Evolutionary conservation across 2,888 invertebrate species (phyloP).

Genomic region (Chrysodeixis includens): DNA sequence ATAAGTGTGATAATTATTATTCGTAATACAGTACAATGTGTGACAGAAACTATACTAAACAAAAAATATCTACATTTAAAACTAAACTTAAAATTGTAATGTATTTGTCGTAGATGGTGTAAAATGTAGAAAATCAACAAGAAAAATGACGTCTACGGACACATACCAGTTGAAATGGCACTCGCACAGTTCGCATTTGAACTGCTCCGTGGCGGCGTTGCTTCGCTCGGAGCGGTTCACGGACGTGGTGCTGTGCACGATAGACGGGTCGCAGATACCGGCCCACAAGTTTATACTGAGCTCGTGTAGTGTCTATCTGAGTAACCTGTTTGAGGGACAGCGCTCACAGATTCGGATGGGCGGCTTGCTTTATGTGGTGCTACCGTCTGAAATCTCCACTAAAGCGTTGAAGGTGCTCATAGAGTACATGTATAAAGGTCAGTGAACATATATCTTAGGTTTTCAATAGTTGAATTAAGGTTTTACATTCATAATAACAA

Average conservation of each 20-base stretch:
- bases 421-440: conserved; percentile 95
- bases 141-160: conserved; percentile 89
- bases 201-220: conserved; percentile 94
- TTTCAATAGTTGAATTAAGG: not conserved
- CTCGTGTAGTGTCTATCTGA: conserved; percentile 91
- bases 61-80: too few relatives aligned
- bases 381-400: conserved; percentile 94
- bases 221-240: conserved; percentile 94
- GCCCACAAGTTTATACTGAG: conserved; percentile 96
- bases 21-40: too few relatives aligned
- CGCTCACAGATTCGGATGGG: conserved; percentile 83
- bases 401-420: conserved; percentile 94
- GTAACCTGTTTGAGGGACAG: conserved; percentile 84
- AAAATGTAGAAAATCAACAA: conserved; percentile 48
- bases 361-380: conserved; percentile 91
- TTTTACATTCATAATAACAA: too few relatives aligned
- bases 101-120: conserved; percentile 48
- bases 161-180: conserved; percentile 97
- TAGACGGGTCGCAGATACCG: conserved; percentile 94
- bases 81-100: too few relatives aligned
- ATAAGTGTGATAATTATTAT: too few relatives aligned
- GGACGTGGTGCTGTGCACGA: conserved; percentile 94
- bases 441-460: conserved; percentile 27
- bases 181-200: conserved; percentile 94
- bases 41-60: too few relatives aligned